A percentile compares a stretch with the other conserved stretches of the same genome.
These are phyloP conservation scores for Nibea albiflora DNA, from an alignment of 2,113 vertebrate species.

Conservation along the genomic window DNA sequence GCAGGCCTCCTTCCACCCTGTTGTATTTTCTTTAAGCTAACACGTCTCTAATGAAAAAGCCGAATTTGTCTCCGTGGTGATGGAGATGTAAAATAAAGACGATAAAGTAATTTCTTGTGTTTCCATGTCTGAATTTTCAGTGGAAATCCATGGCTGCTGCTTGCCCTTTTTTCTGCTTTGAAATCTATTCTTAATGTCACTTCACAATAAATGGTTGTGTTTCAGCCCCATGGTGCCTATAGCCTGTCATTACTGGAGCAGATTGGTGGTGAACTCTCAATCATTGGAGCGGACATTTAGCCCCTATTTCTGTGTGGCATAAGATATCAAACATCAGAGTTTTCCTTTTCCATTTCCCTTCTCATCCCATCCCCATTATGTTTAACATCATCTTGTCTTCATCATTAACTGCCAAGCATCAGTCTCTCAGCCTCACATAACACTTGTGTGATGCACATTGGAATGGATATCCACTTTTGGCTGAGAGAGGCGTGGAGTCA, in stretches of 20 bases:
- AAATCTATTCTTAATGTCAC: background rate
- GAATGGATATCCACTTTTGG: constrained; percentile 86
- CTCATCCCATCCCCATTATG: constrained; percentile 41
- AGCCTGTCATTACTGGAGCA: constrained; percentile 15
- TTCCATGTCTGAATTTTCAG: background rate
- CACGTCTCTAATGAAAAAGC: background rate
- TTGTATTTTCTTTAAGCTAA: background rate
- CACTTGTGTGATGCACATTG: constrained; percentile 71
- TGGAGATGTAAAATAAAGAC: background rate
- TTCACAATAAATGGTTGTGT: background rate
- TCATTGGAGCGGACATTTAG: constrained; percentile 18
- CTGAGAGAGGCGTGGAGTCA: constrained; percentile 88
- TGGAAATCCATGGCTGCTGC: background rate
- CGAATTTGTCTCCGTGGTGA: background rate
- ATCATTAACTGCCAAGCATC: constrained; percentile 68
- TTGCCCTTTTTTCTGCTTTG: background rate
- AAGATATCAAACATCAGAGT: constrained; percentile 37
- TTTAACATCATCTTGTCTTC: constrained; percentile 56
- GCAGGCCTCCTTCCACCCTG: no score
- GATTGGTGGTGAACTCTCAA: background rate
- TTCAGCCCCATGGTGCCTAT: background rate
- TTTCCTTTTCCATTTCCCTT: constrained; percentile 45
- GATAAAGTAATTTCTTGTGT: background rate
- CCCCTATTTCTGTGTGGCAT: constrained; percentile 32
- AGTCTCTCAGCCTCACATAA: constrained; percentile 38